Base-by-base conservation (phyloP, 2,113 vertebrate species). In the Eretmochelys imbricata region DNA sequence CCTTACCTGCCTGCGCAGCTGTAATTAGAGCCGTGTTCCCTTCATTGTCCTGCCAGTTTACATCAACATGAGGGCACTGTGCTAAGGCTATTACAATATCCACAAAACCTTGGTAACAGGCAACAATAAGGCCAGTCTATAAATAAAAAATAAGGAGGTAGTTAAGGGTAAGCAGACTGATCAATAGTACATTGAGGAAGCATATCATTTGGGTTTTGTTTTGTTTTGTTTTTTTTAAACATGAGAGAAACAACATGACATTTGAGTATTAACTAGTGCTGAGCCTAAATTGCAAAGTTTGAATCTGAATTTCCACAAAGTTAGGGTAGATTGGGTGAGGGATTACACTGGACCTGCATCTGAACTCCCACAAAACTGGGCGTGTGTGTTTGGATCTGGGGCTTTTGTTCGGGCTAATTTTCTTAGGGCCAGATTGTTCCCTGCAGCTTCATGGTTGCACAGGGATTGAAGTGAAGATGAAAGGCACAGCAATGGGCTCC, bases 11-110 rank as follows among this genome's bases (percentile, higher is more conserved):
- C 98, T 99, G 99, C 0, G 98, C 98, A 12, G 99, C 99, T 12
- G 98, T 99, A 97, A 99, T 99, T 8, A 99, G 98, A 85, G 99
- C 99, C 0, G 99, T 99, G 98, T 99, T 99, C 79, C 99, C 99
- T 96, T 99, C 99, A 0, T 98, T 99, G 98, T 99, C 99, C 98
- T 99, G 99, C 99, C 99, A 99, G 98, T 99, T 99, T 94, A 99
- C 99, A 12, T 99, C 99, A 90, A 99, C 88, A 85, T 99, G 97
- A 76, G 99, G 99, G 96, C 99, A 99, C 84, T 99, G 98, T 19
- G 99, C 98, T 93, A 99, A 98, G 80, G 99, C 98, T 95, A 99
- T 98, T 97, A 99, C 99, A 1, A 99, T 97, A 78, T 99, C 99
- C 98, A 99, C 99, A 51, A 98, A 99, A 53, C 99, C 99, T 62